Evolutionary conservation across 2,797 vertebrate species (phyloP), one percentile per base, ranked within the genome.

Genomic region (Ctenopoma multispine): DNA sequence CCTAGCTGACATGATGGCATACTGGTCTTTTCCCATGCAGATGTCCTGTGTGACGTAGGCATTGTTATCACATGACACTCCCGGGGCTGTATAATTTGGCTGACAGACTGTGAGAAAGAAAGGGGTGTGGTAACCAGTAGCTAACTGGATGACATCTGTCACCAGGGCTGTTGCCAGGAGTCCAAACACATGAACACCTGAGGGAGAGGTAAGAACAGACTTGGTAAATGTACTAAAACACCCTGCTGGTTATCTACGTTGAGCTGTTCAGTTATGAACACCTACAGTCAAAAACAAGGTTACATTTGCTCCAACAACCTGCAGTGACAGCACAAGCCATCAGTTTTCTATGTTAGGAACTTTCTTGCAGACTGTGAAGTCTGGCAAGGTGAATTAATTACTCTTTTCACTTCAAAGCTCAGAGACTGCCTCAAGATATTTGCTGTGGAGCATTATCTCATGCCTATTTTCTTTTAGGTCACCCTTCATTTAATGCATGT

Each of bases 91-190:
- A 88, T 98, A 98, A 92, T 99, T 99, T 80, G 97, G 97, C 81
- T 99, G 97, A 88, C 97, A 99, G 64, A 99, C 97, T 0, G 97
- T 99, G 84, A 99, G 94, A 92, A 99, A 99, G 93, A 99, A 99
- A 4, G 97, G 97, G 0, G 97, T 83, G 0, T 99, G 97, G 93
- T 98, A 99, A 62, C 97, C 97, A 0, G 97, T 99, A 38, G 96
- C 96, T 84, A 99, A 89, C 91, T 99, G 97, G 89, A 98, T 98
- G 69, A 99, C 91, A 1, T 98, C 97, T 0, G 97, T 98, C 88
- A 99, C 97, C 84, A 99, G 89, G 49, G 97, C 97, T 0, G 97
- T 98, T 91, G 96, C 97, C 43, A 97, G 96, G 87, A 99, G 95
- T 77, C 97, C 97, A 0, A 99, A 99, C n/a, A 99, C 96, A 0